Conservation (phyloP, 1,140 invertebrate genomes). For the Pantala flavescens region DNA sequence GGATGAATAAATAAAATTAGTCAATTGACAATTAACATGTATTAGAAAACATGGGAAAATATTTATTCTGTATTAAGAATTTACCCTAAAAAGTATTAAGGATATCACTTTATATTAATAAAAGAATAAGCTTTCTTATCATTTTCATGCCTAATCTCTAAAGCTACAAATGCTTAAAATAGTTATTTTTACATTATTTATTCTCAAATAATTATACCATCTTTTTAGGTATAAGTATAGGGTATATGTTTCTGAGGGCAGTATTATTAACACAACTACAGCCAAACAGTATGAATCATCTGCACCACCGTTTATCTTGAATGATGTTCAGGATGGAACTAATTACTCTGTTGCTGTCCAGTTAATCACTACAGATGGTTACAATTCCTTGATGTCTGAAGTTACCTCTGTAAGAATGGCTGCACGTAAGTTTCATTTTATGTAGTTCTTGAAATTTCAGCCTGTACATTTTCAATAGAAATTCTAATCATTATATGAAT, state of each 20-base stretch:
- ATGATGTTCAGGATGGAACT: slow-evolving; percentile 36
- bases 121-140: no score
- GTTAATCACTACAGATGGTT: slow-evolving; percentile 49
- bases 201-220: slow-evolving; percentile 15
- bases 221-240: slow-evolving; percentile 47
- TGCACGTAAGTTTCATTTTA: slow-evolving; percentile 30
- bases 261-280: slow-evolving; percentile 38
- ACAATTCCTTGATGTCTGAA: slow-evolving; percentile 52
- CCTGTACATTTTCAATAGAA: no score
- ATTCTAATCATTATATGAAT: no score
- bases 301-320: slow-evolving; percentile 45
- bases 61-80: no score
- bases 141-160: no score
- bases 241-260: slow-evolving; percentile 48
- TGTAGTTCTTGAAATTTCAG: background rate
- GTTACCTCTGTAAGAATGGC: slow-evolving; percentile 37
- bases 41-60: no score
- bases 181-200: no score
- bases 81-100: no score
- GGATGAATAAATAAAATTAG: no score
- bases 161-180: no score
- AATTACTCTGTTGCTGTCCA: slow-evolving; percentile 55
- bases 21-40: no score
- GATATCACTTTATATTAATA: no score
- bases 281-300: slow-evolving; percentile 38